phyloP scores from a whole-genome alignment of 2,797 vertebrate genomes.

The Podargus strigoides region DNA sequence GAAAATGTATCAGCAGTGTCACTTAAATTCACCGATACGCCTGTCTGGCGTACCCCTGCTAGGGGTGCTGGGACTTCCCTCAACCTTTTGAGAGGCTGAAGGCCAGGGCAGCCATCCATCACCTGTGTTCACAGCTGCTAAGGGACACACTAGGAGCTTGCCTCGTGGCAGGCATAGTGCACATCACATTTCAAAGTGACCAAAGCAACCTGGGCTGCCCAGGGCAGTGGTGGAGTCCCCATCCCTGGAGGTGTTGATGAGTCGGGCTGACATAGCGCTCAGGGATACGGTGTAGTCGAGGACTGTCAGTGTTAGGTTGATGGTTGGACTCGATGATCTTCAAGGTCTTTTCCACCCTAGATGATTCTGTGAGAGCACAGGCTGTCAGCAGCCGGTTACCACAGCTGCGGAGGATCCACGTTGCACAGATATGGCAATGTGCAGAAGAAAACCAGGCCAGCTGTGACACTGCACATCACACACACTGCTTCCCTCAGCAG shows the following conservation, averaged over 20 bases:
- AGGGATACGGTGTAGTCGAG: too few species aligned
- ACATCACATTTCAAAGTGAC: rapidly evolving
- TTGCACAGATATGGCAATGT: rapidly evolving
- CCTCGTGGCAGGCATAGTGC: rapidly evolving
- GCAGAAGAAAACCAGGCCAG: rapidly evolving
- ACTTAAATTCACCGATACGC: not conserved
- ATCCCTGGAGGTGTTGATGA: too few species aligned
- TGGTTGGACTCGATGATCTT: too few species aligned
- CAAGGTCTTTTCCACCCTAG: too few species aligned
- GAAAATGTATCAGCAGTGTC: not conserved
- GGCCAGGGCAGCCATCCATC: not conserved
- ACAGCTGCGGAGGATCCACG: rapidly evolving
- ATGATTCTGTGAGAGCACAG: too few species aligned
- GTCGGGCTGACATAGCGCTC: too few species aligned
- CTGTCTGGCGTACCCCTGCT: not conserved
- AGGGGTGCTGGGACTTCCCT: not conserved
- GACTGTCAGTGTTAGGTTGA: too few species aligned
- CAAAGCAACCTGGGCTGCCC: too few species aligned
- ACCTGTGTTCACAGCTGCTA: rapidly evolving
- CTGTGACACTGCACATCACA: rapidly evolving
- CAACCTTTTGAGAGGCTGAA: not conserved
- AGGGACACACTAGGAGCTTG: rapidly evolving
- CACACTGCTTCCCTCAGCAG: rapidly evolving
- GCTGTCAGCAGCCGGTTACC: not conserved
- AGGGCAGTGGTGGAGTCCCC: too few species aligned